These are phyloP conservation scores for Rostratula benghalensis DNA, from an alignment of 2,113 vertebrate genomes.

Conservation along the genomic window DNA sequence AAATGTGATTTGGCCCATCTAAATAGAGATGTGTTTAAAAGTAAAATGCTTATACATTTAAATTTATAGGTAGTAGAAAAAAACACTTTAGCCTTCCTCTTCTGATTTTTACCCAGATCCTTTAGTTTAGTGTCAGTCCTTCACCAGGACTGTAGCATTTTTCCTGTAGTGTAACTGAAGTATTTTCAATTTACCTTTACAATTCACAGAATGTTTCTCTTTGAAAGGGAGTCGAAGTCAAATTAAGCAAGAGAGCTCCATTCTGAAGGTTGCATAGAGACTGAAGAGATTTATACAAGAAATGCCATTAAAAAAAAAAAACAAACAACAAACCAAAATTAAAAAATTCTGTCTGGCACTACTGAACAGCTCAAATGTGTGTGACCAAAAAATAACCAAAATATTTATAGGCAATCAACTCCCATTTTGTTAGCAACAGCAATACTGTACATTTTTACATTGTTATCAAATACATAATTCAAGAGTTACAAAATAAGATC, in stretches of 20 bases:
- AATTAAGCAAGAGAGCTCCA: slow-evolving; percentile 1
- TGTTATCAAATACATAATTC: slow-evolving; percentile 76
- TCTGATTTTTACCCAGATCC: background rate
- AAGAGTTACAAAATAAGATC: slow-evolving; percentile 76
- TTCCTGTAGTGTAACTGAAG: background rate
- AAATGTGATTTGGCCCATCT: background rate
- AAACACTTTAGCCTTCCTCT: background rate
- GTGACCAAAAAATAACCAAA: slow-evolving; percentile 69
- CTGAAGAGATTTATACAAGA: slow-evolving; percentile 55
- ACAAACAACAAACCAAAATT: no score
- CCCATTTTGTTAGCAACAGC: slow-evolving; percentile 74
- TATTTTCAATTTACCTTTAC: background rate
- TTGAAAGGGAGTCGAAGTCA: background rate
- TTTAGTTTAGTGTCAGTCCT: background rate
- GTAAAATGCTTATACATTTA: background rate
- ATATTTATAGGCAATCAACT: slow-evolving; percentile 76
- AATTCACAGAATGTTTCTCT: background rate
- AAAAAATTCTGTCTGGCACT: slow-evolving; percentile 55
- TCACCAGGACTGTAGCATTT: background rate
- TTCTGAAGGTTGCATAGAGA: slow-evolving; percentile 74
- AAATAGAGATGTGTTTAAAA: background rate
- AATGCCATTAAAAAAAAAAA: slow-evolving; percentile 49
- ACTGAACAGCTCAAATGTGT: slow-evolving; percentile 63
- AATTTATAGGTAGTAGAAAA: background rate
- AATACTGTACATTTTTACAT: slow-evolving; percentile 84